Evolutionary conservation across 2,797 vertebrate genomes (phyloP).

Genomic region (Oophaga sylvatica): DNA sequence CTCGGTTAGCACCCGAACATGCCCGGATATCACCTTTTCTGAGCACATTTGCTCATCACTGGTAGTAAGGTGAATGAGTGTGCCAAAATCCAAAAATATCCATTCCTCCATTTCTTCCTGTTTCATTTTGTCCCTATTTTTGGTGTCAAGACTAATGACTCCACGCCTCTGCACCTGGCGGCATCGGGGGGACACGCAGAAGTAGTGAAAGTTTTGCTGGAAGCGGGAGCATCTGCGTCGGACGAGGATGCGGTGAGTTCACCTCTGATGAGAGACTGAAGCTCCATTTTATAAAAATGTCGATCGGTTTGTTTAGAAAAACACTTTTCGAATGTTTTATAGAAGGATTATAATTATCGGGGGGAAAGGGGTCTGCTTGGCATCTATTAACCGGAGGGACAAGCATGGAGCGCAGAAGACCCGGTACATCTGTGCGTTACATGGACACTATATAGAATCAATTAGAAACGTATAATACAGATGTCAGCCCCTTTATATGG

Average conservation of each 20-base stretch:
- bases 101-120: neutral
- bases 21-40: no score
- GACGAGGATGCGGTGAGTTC: slow-evolving; percentile 67
- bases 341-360: neutral
- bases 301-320: neutral
- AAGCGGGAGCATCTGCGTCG: slow-evolving; percentile 67
- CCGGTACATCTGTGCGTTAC: no score
- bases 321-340: neutral
- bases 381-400: no score
- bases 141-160: slow-evolving; percentile 65
- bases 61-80: no score
- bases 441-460: no score
- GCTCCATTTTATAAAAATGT: neutral
- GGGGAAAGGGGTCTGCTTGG: no score
- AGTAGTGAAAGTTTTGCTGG: slow-evolving; percentile 69
- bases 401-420: no score
- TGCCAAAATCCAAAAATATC: neutral
- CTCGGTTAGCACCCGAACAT: no score
- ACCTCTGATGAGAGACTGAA: neutral
- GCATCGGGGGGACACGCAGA: slow-evolving; percentile 70
- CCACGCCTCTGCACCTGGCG: slow-evolving; percentile 69
- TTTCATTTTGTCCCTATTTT: neutral
- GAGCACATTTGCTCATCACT: no score
- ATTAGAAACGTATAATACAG: no score
- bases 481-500: no score